A percentile compares a stretch with the other conserved stretches of the same genome.
phyloP scores from a whole-genome alignment of 92 coral and sea anemone species.

The Porites cylindrica region DNA sequence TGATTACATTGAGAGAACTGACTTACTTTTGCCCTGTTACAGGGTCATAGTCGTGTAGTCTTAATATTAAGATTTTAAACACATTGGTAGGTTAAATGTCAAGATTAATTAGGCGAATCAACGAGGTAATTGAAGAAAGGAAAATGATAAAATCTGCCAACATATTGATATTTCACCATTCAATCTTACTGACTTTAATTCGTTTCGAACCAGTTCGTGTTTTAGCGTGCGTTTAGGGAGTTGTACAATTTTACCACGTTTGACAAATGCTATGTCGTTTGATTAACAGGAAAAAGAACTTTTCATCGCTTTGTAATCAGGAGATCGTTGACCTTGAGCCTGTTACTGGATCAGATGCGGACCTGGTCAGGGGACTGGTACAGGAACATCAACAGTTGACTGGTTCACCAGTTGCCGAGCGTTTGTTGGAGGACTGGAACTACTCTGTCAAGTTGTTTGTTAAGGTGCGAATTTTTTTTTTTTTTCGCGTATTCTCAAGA shows the following conservation, averaged over 20 bases:
- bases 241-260: neutral
- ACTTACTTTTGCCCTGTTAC: too few relatives aligned
- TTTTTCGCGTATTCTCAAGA: too few relatives aligned
- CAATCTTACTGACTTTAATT: too few relatives aligned
- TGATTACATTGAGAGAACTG: too few relatives aligned
- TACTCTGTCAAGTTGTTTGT: constrained; percentile 70
- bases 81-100: too few relatives aligned
- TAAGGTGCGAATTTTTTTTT: constrained; percentile 49
- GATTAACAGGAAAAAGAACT: constrained; percentile 55
- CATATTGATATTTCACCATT: too few relatives aligned
- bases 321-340: constrained; percentile 86
- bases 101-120: too few relatives aligned
- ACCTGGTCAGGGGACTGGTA: constrained; percentile 71
- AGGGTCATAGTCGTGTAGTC: too few relatives aligned
- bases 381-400: constrained; percentile 83
- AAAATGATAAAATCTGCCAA: too few relatives aligned
- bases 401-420: constrained; percentile 85
- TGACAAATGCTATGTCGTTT: neutral
- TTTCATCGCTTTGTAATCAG: constrained; percentile 77
- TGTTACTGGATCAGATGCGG: constrained; percentile 78
- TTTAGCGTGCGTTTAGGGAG: neutral
- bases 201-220: neutral
- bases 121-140: too few relatives aligned
- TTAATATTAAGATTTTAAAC: too few relatives aligned
- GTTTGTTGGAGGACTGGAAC: constrained; percentile 81